These are phyloP conservation scores for Cyanoliseus patagonus DNA, from an alignment of 2,113 vertebrate genomes.

Conservation along the genomic window DNA sequence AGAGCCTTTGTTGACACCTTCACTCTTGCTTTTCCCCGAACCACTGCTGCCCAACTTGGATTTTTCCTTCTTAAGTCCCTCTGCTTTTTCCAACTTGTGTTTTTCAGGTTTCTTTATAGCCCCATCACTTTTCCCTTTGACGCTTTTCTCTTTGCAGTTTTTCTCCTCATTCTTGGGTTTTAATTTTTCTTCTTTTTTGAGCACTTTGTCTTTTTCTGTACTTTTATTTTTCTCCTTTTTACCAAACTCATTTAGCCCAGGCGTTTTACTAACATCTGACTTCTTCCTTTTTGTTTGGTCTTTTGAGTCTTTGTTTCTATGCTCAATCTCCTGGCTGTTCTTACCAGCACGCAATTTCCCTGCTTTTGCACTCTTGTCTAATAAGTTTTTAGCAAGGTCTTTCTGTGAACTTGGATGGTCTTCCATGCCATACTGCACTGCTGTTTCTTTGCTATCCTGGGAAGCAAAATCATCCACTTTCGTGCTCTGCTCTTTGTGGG, in stretches of 20 bases:
- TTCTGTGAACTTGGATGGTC: slow-evolving; percentile 30
- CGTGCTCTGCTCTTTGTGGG: slow-evolving; percentile 14
- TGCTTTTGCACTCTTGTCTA: slow-evolving; percentile 61
- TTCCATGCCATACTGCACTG: slow-evolving; percentile 56
- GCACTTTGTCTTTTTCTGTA: slow-evolving; percentile 59
- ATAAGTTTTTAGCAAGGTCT: not conserved
- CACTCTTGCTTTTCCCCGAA: slow-evolving; percentile 60
- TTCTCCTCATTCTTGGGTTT: slow-evolving; percentile 67
- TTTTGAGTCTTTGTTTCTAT: slow-evolving; percentile 57
- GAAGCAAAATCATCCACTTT: not conserved
- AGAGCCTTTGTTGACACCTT: slow-evolving; percentile 6
- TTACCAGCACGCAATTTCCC: not conserved
- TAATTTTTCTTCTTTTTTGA: slow-evolving; percentile 60
- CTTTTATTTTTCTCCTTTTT: slow-evolving; percentile 77
- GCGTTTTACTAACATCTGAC: not conserved
- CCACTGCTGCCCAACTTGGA: slow-evolving; percentile 37
- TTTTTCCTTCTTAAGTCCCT: slow-evolving; percentile 64
- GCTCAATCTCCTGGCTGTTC: slow-evolving; percentile 62
- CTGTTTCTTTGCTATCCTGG: slow-evolving; percentile 54
- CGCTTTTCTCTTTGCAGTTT: slow-evolving; percentile 21
- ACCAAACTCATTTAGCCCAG: slow-evolving; percentile 26
- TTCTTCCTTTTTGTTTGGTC: slow-evolving; percentile 63
- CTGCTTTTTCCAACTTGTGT: slow-evolving; percentile 67
- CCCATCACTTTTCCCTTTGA: slow-evolving; percentile 60
- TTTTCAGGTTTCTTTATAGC: slow-evolving; percentile 68